Conservation (phyloP, 2,888 invertebrate genomes). For the Trichogramma evanescens region DNA sequence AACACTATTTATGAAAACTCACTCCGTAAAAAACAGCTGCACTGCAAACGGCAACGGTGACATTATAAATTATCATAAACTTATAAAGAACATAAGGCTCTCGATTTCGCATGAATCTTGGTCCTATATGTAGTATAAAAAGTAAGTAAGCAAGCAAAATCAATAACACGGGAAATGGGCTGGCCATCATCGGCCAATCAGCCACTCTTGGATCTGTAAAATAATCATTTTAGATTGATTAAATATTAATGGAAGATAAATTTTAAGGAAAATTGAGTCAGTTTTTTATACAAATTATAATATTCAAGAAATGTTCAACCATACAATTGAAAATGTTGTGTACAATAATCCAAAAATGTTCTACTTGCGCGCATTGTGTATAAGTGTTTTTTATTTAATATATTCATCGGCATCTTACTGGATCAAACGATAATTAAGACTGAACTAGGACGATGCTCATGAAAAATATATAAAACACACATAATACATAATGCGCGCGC, state of each 20-base stretch:
- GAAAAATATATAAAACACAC: background rate
- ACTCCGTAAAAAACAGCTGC: conserved; percentile 65
- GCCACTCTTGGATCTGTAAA: conserved; percentile 40
- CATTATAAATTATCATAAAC: conserved; percentile 40
- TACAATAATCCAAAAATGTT: too few species aligned
- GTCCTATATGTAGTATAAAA: conserved; percentile 38
- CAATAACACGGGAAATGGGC: conserved; percentile 33
- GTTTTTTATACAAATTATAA: too few species aligned
- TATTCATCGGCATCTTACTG: too few species aligned
- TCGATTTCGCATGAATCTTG: conserved; percentile 37
- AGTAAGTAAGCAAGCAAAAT: conserved; percentile 34
- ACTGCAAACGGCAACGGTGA: conserved; percentile 56
- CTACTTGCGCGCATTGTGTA: too few species aligned
- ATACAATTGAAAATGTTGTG: too few species aligned
- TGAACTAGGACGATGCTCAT: too few species aligned
- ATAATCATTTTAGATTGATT: background rate
- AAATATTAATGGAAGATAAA: background rate
- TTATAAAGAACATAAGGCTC: conserved; percentile 34
- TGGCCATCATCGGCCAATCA: conserved; percentile 39
- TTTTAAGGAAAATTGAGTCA: too few species aligned
- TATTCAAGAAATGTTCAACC: too few species aligned
- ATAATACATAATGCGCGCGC: background rate
- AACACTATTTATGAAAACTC: conserved; percentile 38
- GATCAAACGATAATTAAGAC: too few species aligned
- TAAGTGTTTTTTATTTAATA: too few species aligned